Evolutionary conservation across 2,888 invertebrate genomes (phyloP), one percentile per base, ranked within the genome.

Genomic region (Aspidapion aeneum): DNA sequence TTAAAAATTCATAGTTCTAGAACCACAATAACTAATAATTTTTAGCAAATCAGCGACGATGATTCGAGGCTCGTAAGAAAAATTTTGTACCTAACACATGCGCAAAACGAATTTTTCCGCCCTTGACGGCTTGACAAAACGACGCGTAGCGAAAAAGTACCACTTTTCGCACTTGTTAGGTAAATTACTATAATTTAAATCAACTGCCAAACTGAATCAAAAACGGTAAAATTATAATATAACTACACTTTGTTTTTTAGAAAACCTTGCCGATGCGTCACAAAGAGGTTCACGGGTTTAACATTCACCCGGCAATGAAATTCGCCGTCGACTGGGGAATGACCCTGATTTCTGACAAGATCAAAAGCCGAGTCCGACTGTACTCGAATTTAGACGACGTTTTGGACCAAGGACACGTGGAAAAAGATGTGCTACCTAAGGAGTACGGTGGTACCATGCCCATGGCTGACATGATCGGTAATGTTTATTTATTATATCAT

Each of bases 401-500:
- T 9, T 67, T 81, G 56, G 79, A 78, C n/a, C 66, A 72, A 58
- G 78, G 75, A 19, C 65, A 73, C 58, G 70, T 82, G 54, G 80
- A 81, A 65, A 67, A 58, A 50, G 79, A 81, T 50, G 82, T 85
- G 1, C 77, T 94, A 60, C 93, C 93, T 0, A 87, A 88, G 71
- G 93, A 93, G 74, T 93, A 93, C 72, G 93, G 93, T 2, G 93
- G 93, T 7, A 84, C 82, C n/a, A 88, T 91, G 81, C 91, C 92
- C 0, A 88, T 93, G 88, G 84, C 85, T 57, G 88, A 92, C 75
- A 92, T 93, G 91, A 91, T 93, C 68, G 87, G 92, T 91, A 75
- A 83, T 76, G 5, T 2, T 49, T 63, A 60, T 57, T 50, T 49
- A 12, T 17, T 12, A 52, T 48, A n/a, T 61, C 7, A 2, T 61